Evolutionary conservation across 2,888 invertebrate genomes (phyloP).

Genomic region (Cheilosia pagana): DNA sequence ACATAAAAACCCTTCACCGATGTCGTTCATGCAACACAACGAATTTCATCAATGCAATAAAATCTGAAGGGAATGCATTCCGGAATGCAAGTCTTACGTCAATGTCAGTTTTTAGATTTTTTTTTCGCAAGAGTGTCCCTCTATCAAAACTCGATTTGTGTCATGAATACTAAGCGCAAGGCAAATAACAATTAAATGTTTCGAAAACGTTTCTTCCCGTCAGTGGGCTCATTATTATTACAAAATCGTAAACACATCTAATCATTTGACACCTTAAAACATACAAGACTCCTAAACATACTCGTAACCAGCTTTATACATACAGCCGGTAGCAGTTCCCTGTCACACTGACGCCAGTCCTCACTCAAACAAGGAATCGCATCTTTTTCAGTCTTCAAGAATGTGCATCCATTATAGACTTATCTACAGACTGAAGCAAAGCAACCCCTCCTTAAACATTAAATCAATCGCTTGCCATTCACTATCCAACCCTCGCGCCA

Average conservation of each 20-base stretch:
- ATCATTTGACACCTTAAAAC: constrained; percentile 59
- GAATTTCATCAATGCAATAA: no score
- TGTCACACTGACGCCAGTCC: constrained; percentile 71
- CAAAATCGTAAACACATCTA: constrained; percentile 44
- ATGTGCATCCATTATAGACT: constrained; percentile 58
- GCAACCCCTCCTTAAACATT: constrained; percentile 60
- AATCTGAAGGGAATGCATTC: not conserved
- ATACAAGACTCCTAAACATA: constrained; percentile 20
- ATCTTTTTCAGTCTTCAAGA: constrained; percentile 58
- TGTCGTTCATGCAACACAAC: no score
- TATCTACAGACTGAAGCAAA: constrained; percentile 17
- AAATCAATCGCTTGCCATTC: constrained; percentile 63
- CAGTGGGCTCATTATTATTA: constrained; percentile 55
- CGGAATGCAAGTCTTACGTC: no score
- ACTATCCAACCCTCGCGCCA: constrained; percentile 45
- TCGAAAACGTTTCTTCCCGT: constrained; percentile 16
- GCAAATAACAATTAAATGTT: constrained; percentile 12
- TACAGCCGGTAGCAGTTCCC: constrained; percentile 49
- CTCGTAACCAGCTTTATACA: constrained; percentile 2
- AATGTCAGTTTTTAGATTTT: no score
- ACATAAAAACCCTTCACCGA: no score
- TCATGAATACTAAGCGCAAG: constrained; percentile 13
- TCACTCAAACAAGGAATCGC: constrained; percentile 50
- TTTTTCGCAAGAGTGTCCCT: not conserved
- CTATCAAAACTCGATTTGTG: not conserved